Evolutionary conservation across 2,888 invertebrate genomes (phyloP).

Genomic region (Drosophila acutilabella): DNA sequence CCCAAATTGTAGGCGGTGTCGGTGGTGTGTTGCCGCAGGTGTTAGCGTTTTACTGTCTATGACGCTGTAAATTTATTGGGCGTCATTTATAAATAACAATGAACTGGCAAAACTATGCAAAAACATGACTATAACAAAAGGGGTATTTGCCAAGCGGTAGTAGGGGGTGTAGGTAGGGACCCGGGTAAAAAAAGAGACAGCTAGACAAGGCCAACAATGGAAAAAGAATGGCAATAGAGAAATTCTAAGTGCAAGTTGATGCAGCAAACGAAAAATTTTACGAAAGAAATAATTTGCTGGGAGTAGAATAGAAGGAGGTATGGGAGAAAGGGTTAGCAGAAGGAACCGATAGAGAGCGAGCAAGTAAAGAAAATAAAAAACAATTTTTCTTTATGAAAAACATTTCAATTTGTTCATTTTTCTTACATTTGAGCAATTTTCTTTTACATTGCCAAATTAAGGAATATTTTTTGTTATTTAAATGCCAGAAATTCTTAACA

Average conservation of each 20-base stretch:
- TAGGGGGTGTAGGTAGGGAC: neutral
- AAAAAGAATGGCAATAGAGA: conserved; percentile 2
- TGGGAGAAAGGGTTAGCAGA: neutral
- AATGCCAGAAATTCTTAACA: too few species aligned
- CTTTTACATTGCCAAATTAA: too few species aligned
- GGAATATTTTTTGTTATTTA: too few species aligned
- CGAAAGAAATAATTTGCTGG: neutral
- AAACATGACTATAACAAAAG: conserved; percentile 18
- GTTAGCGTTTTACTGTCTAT: conserved; percentile 23
- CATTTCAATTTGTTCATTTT: too few species aligned
- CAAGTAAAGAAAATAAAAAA: too few species aligned
- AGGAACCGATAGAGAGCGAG: too few species aligned
- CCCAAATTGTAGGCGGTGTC: too few species aligned
- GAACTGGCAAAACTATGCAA: conserved; percentile 21
- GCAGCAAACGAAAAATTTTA: neutral
- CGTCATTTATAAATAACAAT: conserved; percentile 50
- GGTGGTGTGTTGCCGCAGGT: neutral
- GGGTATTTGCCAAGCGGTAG: neutral
- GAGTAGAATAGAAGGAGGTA: too few species aligned
- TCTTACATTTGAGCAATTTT: too few species aligned
- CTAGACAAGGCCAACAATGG: conserved; percentile 8
- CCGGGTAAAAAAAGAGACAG: neutral
- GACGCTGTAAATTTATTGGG: conserved; percentile 52
- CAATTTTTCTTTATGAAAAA: neutral
- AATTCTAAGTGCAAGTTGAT: neutral